phyloP scores from a whole-genome alignment of 2,888 invertebrate genomes.

The Lycia hirtaria region DNA sequence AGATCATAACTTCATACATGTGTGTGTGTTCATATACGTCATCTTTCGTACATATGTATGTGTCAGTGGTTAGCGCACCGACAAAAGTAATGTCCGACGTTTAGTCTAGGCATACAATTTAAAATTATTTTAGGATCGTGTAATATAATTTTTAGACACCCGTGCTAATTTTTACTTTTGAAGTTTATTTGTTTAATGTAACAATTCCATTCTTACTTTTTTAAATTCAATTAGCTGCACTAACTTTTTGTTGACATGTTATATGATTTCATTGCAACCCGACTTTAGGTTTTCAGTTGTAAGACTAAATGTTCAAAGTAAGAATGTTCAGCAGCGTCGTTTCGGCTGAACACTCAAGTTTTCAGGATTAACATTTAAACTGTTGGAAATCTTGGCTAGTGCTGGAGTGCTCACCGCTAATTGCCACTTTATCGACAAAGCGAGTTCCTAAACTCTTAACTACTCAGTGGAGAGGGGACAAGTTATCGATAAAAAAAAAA shows the following conservation, averaged over 20 bases:
- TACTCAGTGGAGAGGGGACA: conserved; percentile 41
- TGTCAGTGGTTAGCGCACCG: no score
- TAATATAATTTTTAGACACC: no score
- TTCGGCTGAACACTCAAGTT: conserved; percentile 27
- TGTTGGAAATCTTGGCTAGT: conserved; percentile 32
- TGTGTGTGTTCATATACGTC: no score
- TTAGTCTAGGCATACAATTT: no score
- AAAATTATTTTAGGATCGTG: not conserved
- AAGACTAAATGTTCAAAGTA: not conserved
- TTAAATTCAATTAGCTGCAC: no score
- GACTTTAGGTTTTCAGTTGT: not conserved
- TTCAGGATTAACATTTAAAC: conserved; percentile 38
- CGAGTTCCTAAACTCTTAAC: conserved; percentile 47
- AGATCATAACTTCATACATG: no score
- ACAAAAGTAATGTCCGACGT: no score
- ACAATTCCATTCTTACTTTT: no score
- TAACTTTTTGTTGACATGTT: no score
- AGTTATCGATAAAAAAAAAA: conserved; percentile 12
- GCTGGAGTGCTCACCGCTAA: conserved; percentile 53
- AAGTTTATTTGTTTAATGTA: no score
- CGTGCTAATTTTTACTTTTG: no score
- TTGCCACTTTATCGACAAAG: conserved; percentile 60
- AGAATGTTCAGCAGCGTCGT: not conserved
- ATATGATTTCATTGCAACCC: not conserved
- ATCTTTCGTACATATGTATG: no score